Evolutionary conservation across 2,888 invertebrate species (phyloP), one percentile per base, ranked within the genome.

Genomic region (Proisotoma minuta): DNA sequence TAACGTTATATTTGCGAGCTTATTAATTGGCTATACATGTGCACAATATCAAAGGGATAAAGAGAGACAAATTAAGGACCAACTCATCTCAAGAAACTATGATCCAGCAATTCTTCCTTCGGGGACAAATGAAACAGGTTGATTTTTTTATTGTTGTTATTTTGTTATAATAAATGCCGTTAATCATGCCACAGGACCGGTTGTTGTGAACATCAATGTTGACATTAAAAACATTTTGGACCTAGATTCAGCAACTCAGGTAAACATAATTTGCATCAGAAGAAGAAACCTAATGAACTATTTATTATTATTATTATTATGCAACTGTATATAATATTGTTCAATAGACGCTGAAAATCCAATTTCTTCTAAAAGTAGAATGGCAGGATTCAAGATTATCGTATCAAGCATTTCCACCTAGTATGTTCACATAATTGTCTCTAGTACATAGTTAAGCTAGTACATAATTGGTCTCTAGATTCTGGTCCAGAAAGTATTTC

Each of bases 81-180:
- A 88, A 81, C 93, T 93, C 80, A 83, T 93, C 76, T 91, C 91
- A 70, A 89, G 89, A 68, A 84, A 88, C 74, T 93, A 93, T 84
- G 93, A 93, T 81, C 91, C 91, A 69, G 83, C 92, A 76, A 93
- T 93, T 77, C 82, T 93, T 77, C 93, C 93, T 56, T 90, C 91
- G 59, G 93, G 92, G 74, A 87, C 89, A 79, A 92, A 93, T 79
- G 91, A 90, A 78, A 91, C 91, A 85, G 92, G 92, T 91, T 83
- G 85, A 86, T 79, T 74, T 48, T 27, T 23, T 20, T 34, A n/a
- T 15, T 10, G 34, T n/a, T 20, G 20, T 18, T 12, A 43, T 43
- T 34, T 34, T 34, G 34, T 34, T 10, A 10, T 8, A 34, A 34
- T 57, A 23, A 28, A 28, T 27, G 20, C 20, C 23, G 18, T 43